Evolutionary conservation across 2,113 vertebrate genomes (phyloP), one percentile per base, ranked within the genome.

Genomic region (Python bivittatus): DNA sequence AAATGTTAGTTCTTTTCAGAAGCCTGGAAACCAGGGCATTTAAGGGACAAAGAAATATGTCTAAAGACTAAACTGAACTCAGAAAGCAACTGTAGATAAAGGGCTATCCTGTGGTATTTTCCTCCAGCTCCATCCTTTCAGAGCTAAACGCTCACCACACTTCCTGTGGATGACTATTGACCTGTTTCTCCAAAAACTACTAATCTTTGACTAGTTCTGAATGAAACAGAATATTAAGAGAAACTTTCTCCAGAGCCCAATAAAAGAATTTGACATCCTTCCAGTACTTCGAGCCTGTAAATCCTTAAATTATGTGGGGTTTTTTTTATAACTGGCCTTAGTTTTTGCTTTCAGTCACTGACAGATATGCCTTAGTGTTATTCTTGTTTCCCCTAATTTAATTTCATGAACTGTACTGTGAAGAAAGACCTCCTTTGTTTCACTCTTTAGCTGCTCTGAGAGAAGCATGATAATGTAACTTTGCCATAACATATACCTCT

Each of bases 211-310:
- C 92, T 95, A 96, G 91, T 93, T 96, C 94, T 96, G 95, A 93
- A 95, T 90, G 88, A 95, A 96, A 95, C 0, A 92, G 79, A 95
- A 93, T 96, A 94, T 96, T 96, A 96, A 92, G 95, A 96, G 93
- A 90, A 6, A 89, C 94, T 96, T 97, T 94, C 95, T 97, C 92
- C 89, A 93, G 92, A 96, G 90, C 44, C 93, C 89, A 95, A 93
- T 95, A 94, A 96, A 92, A 96, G 92, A 90, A 92, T 88, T 96
- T 97, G 95, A 97, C 96, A 96, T 88, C 91, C 84, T 94, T 97
- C 93, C 89, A 95, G 88, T 72, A 94, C 93, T 79, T 52, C 91
- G 93, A 94, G 94, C 92, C 57, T 95, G 93, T 89, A 96, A 96
- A 97, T 94, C 94, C 95, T 97, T 93, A 95, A 97, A 95, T 96